Percentiles rank a stretch among this genome's conserved stretches.
Evolutionary conservation across 2,797 vertebrate species (phyloP).

Genomic region (Rhinichthys osculus): DNA sequence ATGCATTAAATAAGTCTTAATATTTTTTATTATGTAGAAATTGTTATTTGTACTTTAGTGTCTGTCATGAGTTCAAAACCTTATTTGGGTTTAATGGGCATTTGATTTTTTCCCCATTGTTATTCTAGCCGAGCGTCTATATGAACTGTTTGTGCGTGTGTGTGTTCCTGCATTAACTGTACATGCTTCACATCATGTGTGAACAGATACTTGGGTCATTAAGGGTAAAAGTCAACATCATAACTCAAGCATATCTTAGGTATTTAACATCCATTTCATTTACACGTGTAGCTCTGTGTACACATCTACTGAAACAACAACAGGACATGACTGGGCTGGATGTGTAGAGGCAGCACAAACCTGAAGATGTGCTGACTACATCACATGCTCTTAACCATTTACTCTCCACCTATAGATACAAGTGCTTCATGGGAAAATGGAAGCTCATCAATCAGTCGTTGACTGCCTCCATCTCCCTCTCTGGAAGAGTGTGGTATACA

Average conservation of each 20-base stretch:
- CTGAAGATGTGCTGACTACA: slow-evolving; percentile 29
- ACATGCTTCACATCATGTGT: slow-evolving; percentile 4
- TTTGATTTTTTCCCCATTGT: not conserved
- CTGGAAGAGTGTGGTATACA: not conserved
- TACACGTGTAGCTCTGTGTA: not conserved
- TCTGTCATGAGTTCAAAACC: not conserved
- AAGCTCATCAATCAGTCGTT: slow-evolving; percentile 33
- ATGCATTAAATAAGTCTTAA: not conserved
- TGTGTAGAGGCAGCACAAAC: not conserved
- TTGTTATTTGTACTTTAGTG: not conserved
- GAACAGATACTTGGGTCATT: slow-evolving; percentile 12
- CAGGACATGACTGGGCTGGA: slow-evolving; percentile 5
- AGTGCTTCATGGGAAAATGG: slow-evolving; percentile 25
- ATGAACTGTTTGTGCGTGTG: not conserved
- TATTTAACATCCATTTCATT: not conserved
- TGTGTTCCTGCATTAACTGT: slow-evolving; percentile 15
- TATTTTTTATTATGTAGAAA: not conserved
- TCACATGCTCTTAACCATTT: slow-evolving; percentile 27
- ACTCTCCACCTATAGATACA: not conserved
- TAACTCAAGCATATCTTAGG: slow-evolving; percentile 23
- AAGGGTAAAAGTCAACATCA: slow-evolving; percentile 40
- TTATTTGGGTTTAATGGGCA: not conserved
- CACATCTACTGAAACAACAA: slow-evolving; percentile 19
- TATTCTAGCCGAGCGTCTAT: not conserved
- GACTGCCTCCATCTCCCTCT: not conserved